Evolutionary conservation across 1,140 invertebrate genomes (phyloP).

Genomic region (Trichogramma pretiosum): DNA sequence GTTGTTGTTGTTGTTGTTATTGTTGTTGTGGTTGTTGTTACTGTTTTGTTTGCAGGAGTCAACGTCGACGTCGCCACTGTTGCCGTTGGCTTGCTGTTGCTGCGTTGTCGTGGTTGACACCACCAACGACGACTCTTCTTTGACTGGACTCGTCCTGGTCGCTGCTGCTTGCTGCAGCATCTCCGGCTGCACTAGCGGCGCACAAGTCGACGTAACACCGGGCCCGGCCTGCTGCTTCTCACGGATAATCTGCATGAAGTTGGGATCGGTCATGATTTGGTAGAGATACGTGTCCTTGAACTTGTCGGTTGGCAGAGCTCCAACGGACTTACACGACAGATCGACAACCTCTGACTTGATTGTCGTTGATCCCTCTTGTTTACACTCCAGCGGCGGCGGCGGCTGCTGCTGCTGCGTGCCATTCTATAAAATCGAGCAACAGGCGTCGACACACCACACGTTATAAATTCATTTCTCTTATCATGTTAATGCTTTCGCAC

Average conservation of each 20-base stretch:
- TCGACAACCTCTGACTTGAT: background rate
- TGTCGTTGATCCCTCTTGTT: background rate
- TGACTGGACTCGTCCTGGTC: background rate
- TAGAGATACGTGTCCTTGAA: slow-evolving; percentile 34
- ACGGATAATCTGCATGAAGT: slow-evolving; percentile 26
- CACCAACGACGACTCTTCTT: slow-evolving; percentile 18
- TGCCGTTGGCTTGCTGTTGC: slow-evolving; percentile 6
- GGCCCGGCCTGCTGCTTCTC: slow-evolving; percentile 14
- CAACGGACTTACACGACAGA: background rate
- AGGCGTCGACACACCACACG: background rate
- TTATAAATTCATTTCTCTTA: background rate
- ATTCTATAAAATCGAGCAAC: background rate
- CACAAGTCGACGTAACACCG: background rate
- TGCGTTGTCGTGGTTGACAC: slow-evolving; percentile 6
- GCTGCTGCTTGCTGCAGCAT: background rate
- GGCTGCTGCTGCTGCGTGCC: background rate
- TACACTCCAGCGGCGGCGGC: background rate
- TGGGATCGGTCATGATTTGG: slow-evolving; percentile 36
- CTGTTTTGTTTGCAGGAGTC: too few species aligned
- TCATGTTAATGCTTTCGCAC: too few species aligned
- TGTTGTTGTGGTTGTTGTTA: too few species aligned
- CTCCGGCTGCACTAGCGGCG: background rate
- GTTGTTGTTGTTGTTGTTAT: too few species aligned
- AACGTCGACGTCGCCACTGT: too few species aligned
- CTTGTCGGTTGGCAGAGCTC: slow-evolving; percentile 12